A percentile compares a stretch with the other conserved stretches of the same genome.
These are phyloP conservation scores for Coregonus clupeaformis DNA, from an alignment of 2,113 vertebrate genomes.

Conservation along the genomic window DNA sequence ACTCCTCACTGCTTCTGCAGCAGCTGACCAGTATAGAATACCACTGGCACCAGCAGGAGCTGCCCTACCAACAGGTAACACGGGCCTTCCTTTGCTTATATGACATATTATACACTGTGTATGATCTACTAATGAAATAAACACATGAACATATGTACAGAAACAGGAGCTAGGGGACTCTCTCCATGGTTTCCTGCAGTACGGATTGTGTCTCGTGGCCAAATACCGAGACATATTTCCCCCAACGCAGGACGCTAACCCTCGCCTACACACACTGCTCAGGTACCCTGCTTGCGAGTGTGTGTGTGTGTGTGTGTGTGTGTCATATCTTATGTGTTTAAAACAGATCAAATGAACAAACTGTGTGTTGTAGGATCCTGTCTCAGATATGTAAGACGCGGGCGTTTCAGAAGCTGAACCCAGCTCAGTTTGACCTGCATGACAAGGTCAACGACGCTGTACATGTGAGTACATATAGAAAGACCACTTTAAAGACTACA, in stretches of 20 bases:
- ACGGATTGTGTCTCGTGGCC: constrained; percentile 85
- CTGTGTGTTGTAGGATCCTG: constrained; percentile 76
- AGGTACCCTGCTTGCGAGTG: constrained; percentile 67
- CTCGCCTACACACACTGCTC: constrained; percentile 88
- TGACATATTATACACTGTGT: too few relatives aligned
- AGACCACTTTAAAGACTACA: background rate
- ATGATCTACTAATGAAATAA: too few relatives aligned
- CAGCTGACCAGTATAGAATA: constrained; percentile 97
- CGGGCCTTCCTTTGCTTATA: too few relatives aligned
- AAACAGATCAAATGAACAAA: background rate
- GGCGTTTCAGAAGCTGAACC: constrained; percentile 89
- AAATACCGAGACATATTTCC: constrained; percentile 91
- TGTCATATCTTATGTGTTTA: background rate
- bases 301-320: background rate
- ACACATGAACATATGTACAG: constrained; percentile 56
- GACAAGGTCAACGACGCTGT: constrained; percentile 77
- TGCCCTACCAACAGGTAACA: constrained; percentile 77
- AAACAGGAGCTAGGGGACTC: constrained; percentile 87
- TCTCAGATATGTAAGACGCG: constrained; percentile 94
- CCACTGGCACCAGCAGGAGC: constrained; percentile 89
- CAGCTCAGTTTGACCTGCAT: constrained; percentile 75
- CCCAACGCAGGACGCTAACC: constrained; percentile 66
- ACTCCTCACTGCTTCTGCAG: constrained; percentile 86
- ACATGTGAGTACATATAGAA: constrained; percentile 68
- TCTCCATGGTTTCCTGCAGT: constrained; percentile 86